Evolutionary conservation across 2,797 vertebrate genomes (phyloP), one percentile per base, ranked within the genome.

Genomic region (Tapera naevia): DNA sequence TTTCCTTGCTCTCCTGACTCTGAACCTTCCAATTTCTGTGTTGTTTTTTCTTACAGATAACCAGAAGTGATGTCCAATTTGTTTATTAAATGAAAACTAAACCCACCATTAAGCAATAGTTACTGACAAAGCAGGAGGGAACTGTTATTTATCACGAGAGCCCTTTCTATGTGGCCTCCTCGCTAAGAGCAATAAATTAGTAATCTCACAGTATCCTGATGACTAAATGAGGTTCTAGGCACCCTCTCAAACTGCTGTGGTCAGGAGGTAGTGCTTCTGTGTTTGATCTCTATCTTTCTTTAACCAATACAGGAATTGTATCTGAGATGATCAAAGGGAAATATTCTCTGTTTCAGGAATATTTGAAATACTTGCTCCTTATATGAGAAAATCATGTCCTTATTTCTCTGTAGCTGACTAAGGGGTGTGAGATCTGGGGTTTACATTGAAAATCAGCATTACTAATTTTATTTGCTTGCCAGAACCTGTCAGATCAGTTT

Each of bases 1-100:
- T 86, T 79, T 86, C 39, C 80, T 86, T 5, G 0, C 41, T 30
- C 56, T 93, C 43, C 51, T 72, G 25, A 30, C 60, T 58, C 61
- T 88, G 35, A 33, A 22, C 72, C 76, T 70, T 83, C 79, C 19
- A 35, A 4, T 83, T 89, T 61, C 19, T 33, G 17, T 69, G 19
- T 56, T 69, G 22, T 56, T 88, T 51, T 81, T 75, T 54, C 66
- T 66, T 69, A 51, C 28, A 58, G 54, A 76, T 86, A 75, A 84
- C 17, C 43, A 88, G 70, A 73, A 28, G 11, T 67, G 46, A 71
- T 51, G 32, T 78, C 46, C 11, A 73, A 54, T 89, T 86, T 86
- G 30, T 90, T 93, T 81, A 94, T 73, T 86, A 86, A 90, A 91
- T 93, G 83, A 90, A 88, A 93, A 76, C 58, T 70, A 86, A 81